Conservation (phyloP, 2,888 invertebrate genomes). For the Suillia variegata region DNA sequence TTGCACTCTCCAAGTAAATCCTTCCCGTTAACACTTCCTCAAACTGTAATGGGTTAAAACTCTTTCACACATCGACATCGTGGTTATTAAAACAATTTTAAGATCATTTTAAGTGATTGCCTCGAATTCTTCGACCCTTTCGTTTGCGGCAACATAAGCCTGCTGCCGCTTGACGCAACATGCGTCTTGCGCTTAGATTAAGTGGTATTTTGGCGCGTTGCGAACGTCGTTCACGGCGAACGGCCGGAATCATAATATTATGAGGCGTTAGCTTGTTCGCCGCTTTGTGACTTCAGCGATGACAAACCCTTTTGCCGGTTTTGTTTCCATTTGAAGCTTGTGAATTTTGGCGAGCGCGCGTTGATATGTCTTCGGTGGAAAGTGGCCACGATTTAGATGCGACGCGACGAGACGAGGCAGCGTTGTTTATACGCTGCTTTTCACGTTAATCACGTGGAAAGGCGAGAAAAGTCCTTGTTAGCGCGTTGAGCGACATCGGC, state of each 20-base stretch:
- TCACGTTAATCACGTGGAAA: slow-evolving; percentile 59
- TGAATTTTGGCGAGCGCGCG: not conserved
- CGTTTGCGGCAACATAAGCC: slow-evolving; percentile 11
- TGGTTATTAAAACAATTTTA: not conserved
- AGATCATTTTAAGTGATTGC: slow-evolving; percentile 8
- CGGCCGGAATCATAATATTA: slow-evolving; percentile 12
- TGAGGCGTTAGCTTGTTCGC: slow-evolving; percentile 17
- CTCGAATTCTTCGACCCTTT: slow-evolving; percentile 6
- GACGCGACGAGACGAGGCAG: too few species aligned
- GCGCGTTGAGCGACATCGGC: slow-evolving; percentile 38
- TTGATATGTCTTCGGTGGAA: not conserved
- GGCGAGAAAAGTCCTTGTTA: slow-evolving; percentile 59
- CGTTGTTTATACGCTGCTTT: slow-evolving; percentile 31
- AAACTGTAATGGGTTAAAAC: too few species aligned
- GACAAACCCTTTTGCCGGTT: slow-evolving; percentile 8
- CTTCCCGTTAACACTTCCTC: too few species aligned
- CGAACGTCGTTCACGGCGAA: slow-evolving; percentile 6
- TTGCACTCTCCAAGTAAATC: too few species aligned
- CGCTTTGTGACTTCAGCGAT: slow-evolving; percentile 8
- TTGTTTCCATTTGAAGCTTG: not conserved
- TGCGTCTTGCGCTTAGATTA: slow-evolving; percentile 14
- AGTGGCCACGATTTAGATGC: not conserved
- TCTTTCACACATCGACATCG: not conserved
- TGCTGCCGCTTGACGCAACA: slow-evolving; percentile 10
- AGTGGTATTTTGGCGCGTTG: slow-evolving; percentile 16